These are phyloP conservation scores for Pollenia angustigena DNA, from an alignment of 2,888 invertebrate genomes.

Conservation along the genomic window DNA sequence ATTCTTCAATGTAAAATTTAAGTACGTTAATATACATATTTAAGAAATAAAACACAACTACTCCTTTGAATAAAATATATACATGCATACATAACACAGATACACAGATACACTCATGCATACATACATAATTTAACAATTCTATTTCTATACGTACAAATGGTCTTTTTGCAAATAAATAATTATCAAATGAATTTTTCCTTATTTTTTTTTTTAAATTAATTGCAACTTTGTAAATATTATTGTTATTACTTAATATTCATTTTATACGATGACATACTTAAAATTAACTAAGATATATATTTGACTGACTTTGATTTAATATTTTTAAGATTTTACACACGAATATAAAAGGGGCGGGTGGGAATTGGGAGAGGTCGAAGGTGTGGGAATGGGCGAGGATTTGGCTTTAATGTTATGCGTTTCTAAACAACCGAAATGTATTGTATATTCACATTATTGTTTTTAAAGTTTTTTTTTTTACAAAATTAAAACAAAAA, in stretches of 20 bases:
- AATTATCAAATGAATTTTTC: slow-evolving; percentile 2
- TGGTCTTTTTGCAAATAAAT: slow-evolving; percentile 9
- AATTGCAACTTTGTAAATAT: background rate
- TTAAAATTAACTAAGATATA: slow-evolving; percentile 6
- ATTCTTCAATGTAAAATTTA: slow-evolving; percentile 40
- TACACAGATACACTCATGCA: background rate
- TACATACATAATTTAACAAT: slow-evolving; percentile 3
- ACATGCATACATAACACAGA: too few relatives aligned
- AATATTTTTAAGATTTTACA: background rate
- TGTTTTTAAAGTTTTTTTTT: background rate
- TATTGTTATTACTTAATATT: slow-evolving; percentile 6
- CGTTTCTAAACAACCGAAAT: slow-evolving; percentile 43
- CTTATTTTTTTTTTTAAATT: background rate
- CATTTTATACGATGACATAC: slow-evolving; percentile 17
- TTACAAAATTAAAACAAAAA: slow-evolving; percentile 12
- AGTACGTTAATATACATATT: slow-evolving; percentile 22
- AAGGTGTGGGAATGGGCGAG: background rate
- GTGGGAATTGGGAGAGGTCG: background rate
- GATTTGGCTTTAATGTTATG: background rate
- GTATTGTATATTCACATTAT: slow-evolving; percentile 64
- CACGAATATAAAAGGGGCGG: background rate
- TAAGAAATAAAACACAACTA: slow-evolving; percentile 6
- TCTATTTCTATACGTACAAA: slow-evolving; percentile 10
- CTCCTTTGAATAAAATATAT: slow-evolving; percentile 1
- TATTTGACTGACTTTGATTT: slow-evolving; percentile 2